A percentile compares a stretch with the other conserved stretches of the same genome.
These are phyloP conservation scores for Darevskia nairensis DNA, from an alignment of 2,797 vertebrate species.

Conservation along the genomic window DNA sequence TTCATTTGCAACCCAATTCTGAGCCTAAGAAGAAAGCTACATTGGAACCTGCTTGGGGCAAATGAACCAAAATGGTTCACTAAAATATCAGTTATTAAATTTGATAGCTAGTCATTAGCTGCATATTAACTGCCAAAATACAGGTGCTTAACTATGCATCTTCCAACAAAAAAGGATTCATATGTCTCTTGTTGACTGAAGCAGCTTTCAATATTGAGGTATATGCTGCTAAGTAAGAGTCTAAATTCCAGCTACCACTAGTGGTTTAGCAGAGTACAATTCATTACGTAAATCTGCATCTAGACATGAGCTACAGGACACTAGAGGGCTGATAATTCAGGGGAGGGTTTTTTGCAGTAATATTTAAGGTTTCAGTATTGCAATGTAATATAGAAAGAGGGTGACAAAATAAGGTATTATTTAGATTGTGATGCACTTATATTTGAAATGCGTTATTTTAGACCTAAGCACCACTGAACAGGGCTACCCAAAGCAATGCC, in stretches of 20 bases:
- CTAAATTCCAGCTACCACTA: background rate
- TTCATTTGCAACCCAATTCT: background rate
- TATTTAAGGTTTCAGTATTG: too few relatives aligned
- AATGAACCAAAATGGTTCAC: conserved; percentile 14
- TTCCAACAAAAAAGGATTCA: conserved; percentile 5
- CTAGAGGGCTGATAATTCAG: conserved; percentile 39
- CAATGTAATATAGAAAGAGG: too few relatives aligned
- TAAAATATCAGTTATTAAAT: conserved; percentile 32
- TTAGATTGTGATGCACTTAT: conserved; percentile 43
- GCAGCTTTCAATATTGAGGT: background rate
- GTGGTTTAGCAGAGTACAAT: too few relatives aligned
- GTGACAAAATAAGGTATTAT: conserved; percentile 31
- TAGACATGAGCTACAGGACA: conserved; percentile 46
- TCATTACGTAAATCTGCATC: conserved; percentile 38
- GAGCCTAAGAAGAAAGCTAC: background rate
- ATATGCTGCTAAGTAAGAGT: background rate
- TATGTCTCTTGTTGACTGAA: background rate
- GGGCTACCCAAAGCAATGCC: background rate
- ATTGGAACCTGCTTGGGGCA: background rate
- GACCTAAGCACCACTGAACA: conserved; percentile 23
- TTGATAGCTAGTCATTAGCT: conserved; percentile 34
- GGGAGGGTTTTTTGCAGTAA: too few relatives aligned
- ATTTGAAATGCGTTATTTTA: conserved; percentile 20
- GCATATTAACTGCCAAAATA: conserved; percentile 20
- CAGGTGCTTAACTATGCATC: conserved; percentile 28